These are phyloP conservation scores for Papilio gigon DNA, from an alignment of 2,888 invertebrate genomes.

Conservation along the genomic window DNA sequence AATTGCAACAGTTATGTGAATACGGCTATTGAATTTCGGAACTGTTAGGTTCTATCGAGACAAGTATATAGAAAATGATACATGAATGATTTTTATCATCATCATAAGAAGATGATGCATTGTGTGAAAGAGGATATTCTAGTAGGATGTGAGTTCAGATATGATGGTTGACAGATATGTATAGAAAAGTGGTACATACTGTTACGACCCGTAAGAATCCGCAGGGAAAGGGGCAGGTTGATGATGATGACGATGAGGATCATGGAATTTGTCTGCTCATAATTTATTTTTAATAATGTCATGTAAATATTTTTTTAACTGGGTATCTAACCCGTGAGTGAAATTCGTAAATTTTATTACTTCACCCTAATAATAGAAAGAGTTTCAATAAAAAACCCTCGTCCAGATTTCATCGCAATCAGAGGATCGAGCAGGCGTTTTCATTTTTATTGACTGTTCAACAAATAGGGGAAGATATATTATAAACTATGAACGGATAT, in stretches of 20 bases:
- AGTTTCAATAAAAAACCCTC: neutral
- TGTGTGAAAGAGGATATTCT: no score
- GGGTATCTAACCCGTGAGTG: neutral
- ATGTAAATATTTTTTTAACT: neutral
- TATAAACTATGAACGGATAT: neutral
- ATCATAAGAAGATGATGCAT: no score
- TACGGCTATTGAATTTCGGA: no score
- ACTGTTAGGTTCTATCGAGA: no score
- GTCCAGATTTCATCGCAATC: neutral
- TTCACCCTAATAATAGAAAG: neutral
- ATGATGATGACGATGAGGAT: no score
- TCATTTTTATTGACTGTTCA: neutral
- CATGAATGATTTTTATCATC: no score
- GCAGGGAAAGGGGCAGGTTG: neutral
- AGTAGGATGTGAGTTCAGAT: no score
- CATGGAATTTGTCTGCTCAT: no score
- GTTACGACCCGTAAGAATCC: neutral
- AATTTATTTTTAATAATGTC: neutral
- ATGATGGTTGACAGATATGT: no score
- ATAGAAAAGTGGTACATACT: no score
- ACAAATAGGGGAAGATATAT: slow-evolving; percentile 1
- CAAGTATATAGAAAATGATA: no score
- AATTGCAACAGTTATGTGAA: neutral
- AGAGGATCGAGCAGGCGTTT: neutral
- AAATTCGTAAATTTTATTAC: neutral